phyloP scores from a whole-genome alignment of 2,888 invertebrate genomes.

The Drosophila formosana region DNA sequence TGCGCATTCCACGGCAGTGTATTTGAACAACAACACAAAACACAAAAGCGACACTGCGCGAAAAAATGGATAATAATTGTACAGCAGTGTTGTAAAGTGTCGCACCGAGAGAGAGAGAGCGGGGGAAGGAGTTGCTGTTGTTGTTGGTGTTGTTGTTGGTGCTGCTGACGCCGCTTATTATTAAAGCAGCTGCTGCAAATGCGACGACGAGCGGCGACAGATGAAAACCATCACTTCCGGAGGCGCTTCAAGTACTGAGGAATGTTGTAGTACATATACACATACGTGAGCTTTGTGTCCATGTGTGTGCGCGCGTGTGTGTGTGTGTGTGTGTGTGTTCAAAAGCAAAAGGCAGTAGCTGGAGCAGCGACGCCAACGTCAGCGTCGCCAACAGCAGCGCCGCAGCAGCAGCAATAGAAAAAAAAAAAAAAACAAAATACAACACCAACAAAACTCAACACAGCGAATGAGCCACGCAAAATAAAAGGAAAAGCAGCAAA shows the following conservation, averaged over 20 bases:
- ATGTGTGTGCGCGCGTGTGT: conserved; percentile 36
- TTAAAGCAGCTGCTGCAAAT: conserved; percentile 65
- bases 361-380: conserved; percentile 36
- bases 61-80: conserved; percentile 3
- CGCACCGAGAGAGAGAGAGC: no score
- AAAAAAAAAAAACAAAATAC: conserved; percentile 29
- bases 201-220: conserved; percentile 73
- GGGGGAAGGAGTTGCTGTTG: not conserved
- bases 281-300: conserved; percentile 53
- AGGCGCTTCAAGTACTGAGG: conserved; percentile 85
- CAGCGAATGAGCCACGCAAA: conserved; percentile 67
- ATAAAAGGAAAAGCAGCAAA: conserved; percentile 72
- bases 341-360: conserved; percentile 27
- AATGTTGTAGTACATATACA: conserved; percentile 69
- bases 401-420: conserved; percentile 37
- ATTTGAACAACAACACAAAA: not conserved
- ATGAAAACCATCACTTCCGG: conserved; percentile 85
- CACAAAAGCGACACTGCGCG: conserved; percentile 7
- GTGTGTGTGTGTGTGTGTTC: conserved; percentile 34
- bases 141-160: conserved; percentile 3
- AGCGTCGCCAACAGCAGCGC: conserved; percentile 28
- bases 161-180: conserved; percentile 34
- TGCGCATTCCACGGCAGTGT: conserved; percentile 63
- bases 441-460: conserved; percentile 46
- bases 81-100: not conserved